Evolutionary conservation across 2,797 vertebrate genomes (phyloP).

Genomic region (Carapus acus): DNA sequence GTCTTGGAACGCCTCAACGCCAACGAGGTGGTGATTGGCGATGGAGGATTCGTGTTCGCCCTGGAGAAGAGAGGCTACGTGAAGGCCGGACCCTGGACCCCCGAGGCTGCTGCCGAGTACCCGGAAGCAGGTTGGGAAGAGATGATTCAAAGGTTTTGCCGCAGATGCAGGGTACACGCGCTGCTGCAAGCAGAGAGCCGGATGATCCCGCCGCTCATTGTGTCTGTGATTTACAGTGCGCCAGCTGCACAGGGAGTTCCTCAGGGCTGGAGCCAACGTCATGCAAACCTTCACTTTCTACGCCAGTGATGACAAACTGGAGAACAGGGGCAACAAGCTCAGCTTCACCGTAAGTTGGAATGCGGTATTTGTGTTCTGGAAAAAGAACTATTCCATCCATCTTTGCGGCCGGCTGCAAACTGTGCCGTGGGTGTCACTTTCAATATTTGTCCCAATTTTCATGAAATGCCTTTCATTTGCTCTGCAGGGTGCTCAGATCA

Average conservation of each 20-base stretch:
- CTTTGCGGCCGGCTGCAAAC: too few species aligned
- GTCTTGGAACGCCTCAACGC: conserved; percentile 86
- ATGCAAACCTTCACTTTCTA: conserved; percentile 96
- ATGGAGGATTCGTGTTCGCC: conserved; percentile 94
- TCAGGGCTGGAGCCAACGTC: conserved; percentile 84
- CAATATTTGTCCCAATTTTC: too few species aligned
- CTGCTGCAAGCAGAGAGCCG: neutral
- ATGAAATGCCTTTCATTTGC: neutral
- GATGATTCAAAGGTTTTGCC: neutral
- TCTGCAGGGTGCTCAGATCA: conserved; percentile 82
- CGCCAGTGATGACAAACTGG: conserved; percentile 90
- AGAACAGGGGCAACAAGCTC: conserved; percentile 88
- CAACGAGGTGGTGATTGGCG: conserved; percentile 90
- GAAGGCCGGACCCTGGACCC: conserved; percentile 97
- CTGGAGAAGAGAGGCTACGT: conserved; percentile 96
- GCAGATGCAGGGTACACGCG: neutral
- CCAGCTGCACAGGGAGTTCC: conserved; percentile 91
- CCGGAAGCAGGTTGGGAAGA: conserved; percentile 85
- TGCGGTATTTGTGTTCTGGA: too few species aligned
- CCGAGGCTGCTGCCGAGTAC: conserved; percentile 85
- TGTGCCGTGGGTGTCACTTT: neutral
- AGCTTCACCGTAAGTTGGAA: conserved; percentile 55
- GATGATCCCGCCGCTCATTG: neutral
- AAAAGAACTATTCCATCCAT: too few species aligned
- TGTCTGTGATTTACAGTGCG: conserved; percentile 70